These are phyloP conservation scores for Etia nguti DNA, from an alignment of 2,113 vertebrate genomes.

Conservation along the genomic window DNA sequence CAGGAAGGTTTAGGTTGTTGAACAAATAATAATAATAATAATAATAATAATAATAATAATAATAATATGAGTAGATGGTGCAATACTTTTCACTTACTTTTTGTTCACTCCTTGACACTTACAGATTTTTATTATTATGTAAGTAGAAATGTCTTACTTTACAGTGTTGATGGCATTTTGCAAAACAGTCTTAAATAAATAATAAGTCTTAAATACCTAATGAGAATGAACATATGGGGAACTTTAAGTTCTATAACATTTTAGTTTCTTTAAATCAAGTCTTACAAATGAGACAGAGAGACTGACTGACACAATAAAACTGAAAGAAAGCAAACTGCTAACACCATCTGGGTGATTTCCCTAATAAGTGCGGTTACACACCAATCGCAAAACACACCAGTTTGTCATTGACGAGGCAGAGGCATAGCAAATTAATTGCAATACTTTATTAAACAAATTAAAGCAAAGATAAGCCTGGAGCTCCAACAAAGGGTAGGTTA, in stretches of 20 bases:
- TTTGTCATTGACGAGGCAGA: no score
- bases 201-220: neutral
- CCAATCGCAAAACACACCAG: no score
- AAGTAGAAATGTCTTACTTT: neutral
- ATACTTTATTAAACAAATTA: no score
- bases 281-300: no score
- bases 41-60: neutral
- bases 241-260: neutral
- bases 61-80: neutral
- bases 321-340: no score
- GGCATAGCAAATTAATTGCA: no score
- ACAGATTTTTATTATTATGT: neutral
- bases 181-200: neutral
- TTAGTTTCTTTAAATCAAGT: neutral
- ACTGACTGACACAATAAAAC: no score
- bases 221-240: neutral
- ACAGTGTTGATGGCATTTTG: neutral
- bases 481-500: no score
- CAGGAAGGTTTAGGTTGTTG: rapidly evolving
- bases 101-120: neutral
- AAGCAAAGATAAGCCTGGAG: no score
- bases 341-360: no score
- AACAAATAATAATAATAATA: neutral
- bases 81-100: neutral
- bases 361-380: no score